phyloP scores from a whole-genome alignment of 2,113 vertebrate species.

The Pelecanus crispus region DNA sequence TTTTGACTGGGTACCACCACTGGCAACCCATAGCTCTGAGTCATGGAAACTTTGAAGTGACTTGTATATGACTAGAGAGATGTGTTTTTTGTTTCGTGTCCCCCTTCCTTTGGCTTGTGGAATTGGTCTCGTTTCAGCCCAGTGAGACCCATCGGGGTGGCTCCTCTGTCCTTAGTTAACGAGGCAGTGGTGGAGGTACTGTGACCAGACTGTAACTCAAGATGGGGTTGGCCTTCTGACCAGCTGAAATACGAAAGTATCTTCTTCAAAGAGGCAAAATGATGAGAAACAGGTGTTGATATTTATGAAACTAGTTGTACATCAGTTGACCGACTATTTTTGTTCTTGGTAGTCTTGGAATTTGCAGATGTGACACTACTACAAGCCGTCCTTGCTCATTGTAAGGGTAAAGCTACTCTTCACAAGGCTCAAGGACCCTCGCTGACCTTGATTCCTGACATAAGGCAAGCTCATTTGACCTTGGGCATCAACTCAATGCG shows the following conservation, averaged over 20 bases:
- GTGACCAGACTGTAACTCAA: background rate
- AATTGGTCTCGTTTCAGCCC: background rate
- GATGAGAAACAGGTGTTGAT: background rate
- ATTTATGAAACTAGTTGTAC: background rate
- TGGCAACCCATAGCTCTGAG: background rate
- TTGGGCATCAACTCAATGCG: background rate
- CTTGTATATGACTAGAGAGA: fast-evolving
- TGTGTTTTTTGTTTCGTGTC: background rate
- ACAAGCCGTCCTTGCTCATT: fast-evolving
- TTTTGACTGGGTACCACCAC: background rate
- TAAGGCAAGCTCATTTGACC: background rate
- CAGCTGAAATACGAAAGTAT: background rate
- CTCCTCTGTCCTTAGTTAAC: background rate
- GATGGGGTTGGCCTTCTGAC: background rate
- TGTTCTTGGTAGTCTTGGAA: background rate
- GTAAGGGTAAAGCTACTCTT: background rate
- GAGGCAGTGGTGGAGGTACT: background rate
- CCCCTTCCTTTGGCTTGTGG: background rate
- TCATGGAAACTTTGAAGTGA: background rate
- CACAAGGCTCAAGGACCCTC: background rate
- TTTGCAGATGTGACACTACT: background rate
- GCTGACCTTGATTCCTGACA: background rate
- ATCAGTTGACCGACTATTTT: background rate
- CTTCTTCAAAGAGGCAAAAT: background rate
- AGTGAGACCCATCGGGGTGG: background rate